A percentile compares a stretch with the other conserved stretches of the same genome.
phyloP scores from a whole-genome alignment of 2,888 invertebrate genomes.

The Molorchus minor region DNA sequence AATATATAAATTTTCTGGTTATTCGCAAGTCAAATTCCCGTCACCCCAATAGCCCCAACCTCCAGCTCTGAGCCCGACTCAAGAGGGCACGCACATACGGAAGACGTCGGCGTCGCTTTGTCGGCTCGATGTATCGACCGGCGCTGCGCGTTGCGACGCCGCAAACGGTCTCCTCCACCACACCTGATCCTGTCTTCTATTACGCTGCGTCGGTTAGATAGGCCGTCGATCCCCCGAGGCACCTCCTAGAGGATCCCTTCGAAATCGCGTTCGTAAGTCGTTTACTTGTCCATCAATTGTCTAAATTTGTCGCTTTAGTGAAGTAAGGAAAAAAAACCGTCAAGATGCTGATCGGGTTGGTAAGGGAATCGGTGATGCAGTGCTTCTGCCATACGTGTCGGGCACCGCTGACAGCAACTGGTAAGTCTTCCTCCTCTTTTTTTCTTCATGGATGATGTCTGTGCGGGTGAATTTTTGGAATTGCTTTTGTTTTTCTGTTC shows the following conservation, averaged over 20 bases:
- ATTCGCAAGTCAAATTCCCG: too few relatives aligned
- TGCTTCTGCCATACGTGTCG: slow-evolving; percentile 94
- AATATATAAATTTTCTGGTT: too few relatives aligned
- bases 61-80: slow-evolving; percentile 12
- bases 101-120: slow-evolving; percentile 45
- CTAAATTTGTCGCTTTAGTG: slow-evolving; percentile 23
- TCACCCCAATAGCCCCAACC: neutral
- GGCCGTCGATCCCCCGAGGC: slow-evolving; percentile 26
- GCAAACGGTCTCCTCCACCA: slow-evolving; percentile 52
- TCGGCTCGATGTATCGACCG: slow-evolving; percentile 54
- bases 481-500: too few relatives aligned
- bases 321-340: slow-evolving; percentile 19
- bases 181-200: slow-evolving; percentile 56
- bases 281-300: neutral
- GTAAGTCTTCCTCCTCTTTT: slow-evolving; percentile 67
- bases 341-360: slow-evolving; percentile 87
- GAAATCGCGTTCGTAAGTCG: slow-evolving; percentile 7
- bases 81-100: slow-evolving; percentile 33
- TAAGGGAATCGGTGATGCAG: slow-evolving; percentile 91
- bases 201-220: slow-evolving; percentile 55
- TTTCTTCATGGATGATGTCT: neutral
- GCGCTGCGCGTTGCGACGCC: slow-evolving; percentile 62
- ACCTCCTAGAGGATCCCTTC: slow-evolving; percentile 12
- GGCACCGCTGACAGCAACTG: slow-evolving; percentile 82
- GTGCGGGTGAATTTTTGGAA: too few relatives aligned